These are phyloP conservation scores for Benitochromis conjunctus DNA, from an alignment of 2,113 vertebrate species.

Conservation along the genomic window DNA sequence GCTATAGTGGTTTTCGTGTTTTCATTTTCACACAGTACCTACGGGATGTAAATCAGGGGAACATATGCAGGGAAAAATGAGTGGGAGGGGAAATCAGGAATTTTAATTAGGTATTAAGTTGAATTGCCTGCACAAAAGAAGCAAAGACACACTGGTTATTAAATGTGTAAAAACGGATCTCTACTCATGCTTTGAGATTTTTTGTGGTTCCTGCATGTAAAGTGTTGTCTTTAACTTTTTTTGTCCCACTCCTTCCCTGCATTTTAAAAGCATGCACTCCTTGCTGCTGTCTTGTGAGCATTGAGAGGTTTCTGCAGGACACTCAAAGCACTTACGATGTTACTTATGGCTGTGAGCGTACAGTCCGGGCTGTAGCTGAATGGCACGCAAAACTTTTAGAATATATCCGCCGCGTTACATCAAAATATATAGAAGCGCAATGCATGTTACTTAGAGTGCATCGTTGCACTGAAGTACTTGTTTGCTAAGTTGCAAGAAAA, in stretches of 20 bases:
- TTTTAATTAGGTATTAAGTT: conserved; percentile 35
- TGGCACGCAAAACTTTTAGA: conserved; percentile 56
- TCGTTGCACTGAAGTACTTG: neutral
- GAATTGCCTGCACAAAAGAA: neutral
- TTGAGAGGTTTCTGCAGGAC: neutral
- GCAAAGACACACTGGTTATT: neutral
- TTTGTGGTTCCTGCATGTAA: neutral
- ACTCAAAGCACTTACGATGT: neutral
- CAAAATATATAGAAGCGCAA: conserved; percentile 7
- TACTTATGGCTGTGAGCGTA: neutral
- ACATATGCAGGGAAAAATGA: neutral
- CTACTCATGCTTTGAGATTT: neutral
- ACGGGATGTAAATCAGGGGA: neutral
- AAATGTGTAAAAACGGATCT: neutral
- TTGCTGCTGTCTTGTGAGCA: neutral
- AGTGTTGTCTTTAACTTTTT: conserved; percentile 28
- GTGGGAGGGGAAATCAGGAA: conserved; percentile 11
- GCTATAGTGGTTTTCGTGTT: neutral
- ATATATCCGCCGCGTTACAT: neutral
- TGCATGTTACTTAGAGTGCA: neutral
- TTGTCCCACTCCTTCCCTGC: neutral
- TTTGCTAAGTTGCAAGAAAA: conserved; percentile 12
- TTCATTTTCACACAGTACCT: neutral
- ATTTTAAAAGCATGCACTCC: conserved; percentile 1
- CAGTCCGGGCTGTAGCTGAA: conserved; percentile 1